Base-by-base conservation (phyloP, 2,888 invertebrate species). In the Acanthosepion lycidas region DNA sequence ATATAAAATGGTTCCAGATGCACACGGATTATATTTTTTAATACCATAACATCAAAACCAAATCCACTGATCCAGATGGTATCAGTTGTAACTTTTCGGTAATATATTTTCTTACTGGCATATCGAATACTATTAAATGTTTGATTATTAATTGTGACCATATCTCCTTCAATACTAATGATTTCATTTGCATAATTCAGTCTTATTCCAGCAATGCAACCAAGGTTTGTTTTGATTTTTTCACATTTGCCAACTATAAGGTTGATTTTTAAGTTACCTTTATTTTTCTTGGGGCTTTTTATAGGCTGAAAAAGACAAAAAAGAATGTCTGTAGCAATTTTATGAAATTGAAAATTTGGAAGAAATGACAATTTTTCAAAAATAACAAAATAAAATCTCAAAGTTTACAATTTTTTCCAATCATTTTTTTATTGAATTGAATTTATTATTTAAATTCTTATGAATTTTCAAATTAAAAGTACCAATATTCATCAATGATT, bases 81-180 rank as follows among this genome's bases (percentile, higher is more conserved):
- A 78, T 78, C n/a, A 78, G 78, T 78, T 78, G 78, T 78, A n/a
- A 78, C 78, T 78, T 78, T 78, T 78, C 78, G n/a, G n/a, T 78
- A 78, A 78, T 33, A 78, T 78, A 78, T 78, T 78, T 78, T 78
- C 78, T 78, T 78, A 78, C 78, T 78, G 78, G 78, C 18, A 78
- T 78, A 78, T 78, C n/a, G 78, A 9, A 15, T n/a, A 78, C 15
- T 15, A 9, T n/a, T n/a, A 78, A n/a, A 33, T 78, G 4, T 33
- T 4, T n/a, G n/a, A 15, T n/a, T n/a, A 78, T 78, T 78, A 78
- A 78, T 78, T n/a, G 3, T 33, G 5, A 33, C n/a, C 0, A 15
- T 15, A n/a, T 78, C 15, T 78, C n/a, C n/a, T n/a, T 78, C n/a
- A 78, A 78, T n/a, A n/a, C 15, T 78, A 78, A 78, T 78, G 15